Conservation (phyloP, 37 sponge, comb jelly and placozoan species). For the Oopsacas minuta region DNA sequence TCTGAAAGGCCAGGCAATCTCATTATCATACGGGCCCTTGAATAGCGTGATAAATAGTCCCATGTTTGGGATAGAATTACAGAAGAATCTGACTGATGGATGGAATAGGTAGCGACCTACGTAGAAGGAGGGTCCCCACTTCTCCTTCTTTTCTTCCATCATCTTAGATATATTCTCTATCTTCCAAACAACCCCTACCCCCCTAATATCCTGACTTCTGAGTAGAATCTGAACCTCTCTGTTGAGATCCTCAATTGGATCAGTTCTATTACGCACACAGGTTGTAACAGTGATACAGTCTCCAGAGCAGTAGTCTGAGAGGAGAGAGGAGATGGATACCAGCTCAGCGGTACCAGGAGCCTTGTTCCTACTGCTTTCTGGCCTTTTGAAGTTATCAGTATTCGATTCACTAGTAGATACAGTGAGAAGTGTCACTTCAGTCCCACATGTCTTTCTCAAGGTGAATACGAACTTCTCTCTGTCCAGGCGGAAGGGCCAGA, state of each 20-base stretch:
- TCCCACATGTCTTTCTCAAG: not conserved
- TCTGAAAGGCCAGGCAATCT: not conserved
- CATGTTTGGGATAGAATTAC: not conserved
- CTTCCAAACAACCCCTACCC: not conserved
- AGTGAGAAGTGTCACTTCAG: not conserved
- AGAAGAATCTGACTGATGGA: not conserved
- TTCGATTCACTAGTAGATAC: not conserved
- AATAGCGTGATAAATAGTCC: not conserved
- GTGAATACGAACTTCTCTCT: conserved; percentile 3
- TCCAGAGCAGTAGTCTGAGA: not conserved
- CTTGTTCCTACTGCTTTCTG: not conserved
- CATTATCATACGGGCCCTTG: not conserved
- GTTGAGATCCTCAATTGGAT: not conserved
- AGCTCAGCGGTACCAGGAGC: not conserved
- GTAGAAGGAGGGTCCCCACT: conserved; percentile 4
- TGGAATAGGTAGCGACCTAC: conserved; percentile 11
- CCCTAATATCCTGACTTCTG: not conserved
- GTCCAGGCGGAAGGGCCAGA: not conserved
- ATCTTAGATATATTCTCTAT: not conserved
- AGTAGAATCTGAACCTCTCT: not conserved
- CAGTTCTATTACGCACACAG: not conserved
- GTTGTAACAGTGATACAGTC: not conserved
- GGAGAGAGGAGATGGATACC: not conserved
- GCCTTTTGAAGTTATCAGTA: not conserved
- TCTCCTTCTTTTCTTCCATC: not conserved